Percentiles rank a stretch among this genome's conserved stretches.
phyloP scores from a whole-genome alignment of 1,140 invertebrate species.

The Drosophila pruinosa region DNA sequence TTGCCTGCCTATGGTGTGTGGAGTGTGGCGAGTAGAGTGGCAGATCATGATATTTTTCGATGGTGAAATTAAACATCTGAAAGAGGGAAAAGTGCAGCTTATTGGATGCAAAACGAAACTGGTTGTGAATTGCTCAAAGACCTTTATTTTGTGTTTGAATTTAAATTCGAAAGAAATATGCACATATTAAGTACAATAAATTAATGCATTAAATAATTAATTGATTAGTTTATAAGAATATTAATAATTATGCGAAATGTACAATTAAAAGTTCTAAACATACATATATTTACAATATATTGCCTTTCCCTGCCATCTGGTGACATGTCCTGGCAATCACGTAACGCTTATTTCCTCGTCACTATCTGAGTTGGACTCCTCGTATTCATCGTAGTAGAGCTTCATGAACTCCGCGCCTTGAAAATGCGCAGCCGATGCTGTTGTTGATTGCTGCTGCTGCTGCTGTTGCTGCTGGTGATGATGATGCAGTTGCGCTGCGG shows the following conservation, averaged over 20 bases:
- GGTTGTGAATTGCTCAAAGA: slow-evolving; percentile 54
- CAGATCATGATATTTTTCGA: too few relatives aligned
- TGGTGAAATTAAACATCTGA: too few relatives aligned
- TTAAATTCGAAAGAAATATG: slow-evolving; percentile 79
- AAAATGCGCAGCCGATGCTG: slow-evolving; percentile 57
- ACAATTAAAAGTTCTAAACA: slow-evolving; percentile 59
- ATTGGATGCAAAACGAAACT: too few relatives aligned
- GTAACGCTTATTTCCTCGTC: slow-evolving; percentile 93
- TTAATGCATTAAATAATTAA: slow-evolving; percentile 55
- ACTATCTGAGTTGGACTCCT: slow-evolving; percentile 88
- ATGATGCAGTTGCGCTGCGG: slow-evolving; percentile 72
- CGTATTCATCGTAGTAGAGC: slow-evolving; percentile 85
- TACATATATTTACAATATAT: slow-evolving; percentile 61
- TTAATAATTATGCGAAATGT: slow-evolving; percentile 39
- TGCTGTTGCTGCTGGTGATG: slow-evolving; percentile 72
- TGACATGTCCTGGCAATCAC: slow-evolving; percentile 85
- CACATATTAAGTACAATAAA: slow-evolving; percentile 64
- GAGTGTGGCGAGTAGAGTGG: too few relatives aligned
- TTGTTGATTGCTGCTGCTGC: slow-evolving; percentile 48
- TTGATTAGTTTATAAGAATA: slow-evolving; percentile 21
- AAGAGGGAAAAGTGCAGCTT: too few relatives aligned
- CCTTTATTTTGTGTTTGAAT: slow-evolving; percentile 69
- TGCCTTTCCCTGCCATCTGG: background rate
- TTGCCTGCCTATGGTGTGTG: too few relatives aligned
- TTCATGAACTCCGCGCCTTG: slow-evolving; percentile 83